Base-by-base conservation (phyloP, 2,113 vertebrate species). In the Oenanthe melanoleuca region DNA sequence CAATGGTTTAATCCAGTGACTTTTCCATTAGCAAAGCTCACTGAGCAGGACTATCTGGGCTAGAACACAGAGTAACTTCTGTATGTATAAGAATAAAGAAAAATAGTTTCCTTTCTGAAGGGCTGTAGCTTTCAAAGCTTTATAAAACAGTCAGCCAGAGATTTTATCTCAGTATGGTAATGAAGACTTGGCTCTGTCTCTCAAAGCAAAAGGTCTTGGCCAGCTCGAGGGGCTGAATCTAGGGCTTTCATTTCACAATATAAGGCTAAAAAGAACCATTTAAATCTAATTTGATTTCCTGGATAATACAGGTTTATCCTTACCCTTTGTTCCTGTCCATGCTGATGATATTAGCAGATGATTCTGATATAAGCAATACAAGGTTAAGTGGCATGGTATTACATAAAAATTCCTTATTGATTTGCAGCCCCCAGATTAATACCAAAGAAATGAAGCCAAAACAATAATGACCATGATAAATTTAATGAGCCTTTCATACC, bases 131-230 rank as follows among this genome's bases (percentile, higher is more conserved):
- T 93, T 88, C 67, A 88, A 95, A 88, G 75, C 63, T 95, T 86
- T 50, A 64, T 49, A 77, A 86, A 94, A 75, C 19, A 6, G 55
- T 49, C 66, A 83, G 80, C 37, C 79, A 95, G 34, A 91, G 93
- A 95, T 88, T 92, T 93, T 93, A 95, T 91, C 91, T 77, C 38
- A 25, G 50, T 61, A 80, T 65, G 70, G 42, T 88, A 84, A 81
- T 45, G 57, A 93, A 91, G 47, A 66, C 34, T 89, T 79, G 81
- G 59, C 55, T 87, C 44, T 74, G 63, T 59, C 60, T 78, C 49
- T 29, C 55, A 97, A 77, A 88, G 66, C 66, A 84, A 72, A 91
- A 70, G 8, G 60, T 88, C 75, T 70, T 86, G 71, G 74, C 67
- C 75, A 85, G 60, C 59, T 88, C 15, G 77, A 59, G 22, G 15